Evolutionary conservation across 2,113 vertebrate genomes (phyloP).

Genomic region (Tupaia tana): DNA sequence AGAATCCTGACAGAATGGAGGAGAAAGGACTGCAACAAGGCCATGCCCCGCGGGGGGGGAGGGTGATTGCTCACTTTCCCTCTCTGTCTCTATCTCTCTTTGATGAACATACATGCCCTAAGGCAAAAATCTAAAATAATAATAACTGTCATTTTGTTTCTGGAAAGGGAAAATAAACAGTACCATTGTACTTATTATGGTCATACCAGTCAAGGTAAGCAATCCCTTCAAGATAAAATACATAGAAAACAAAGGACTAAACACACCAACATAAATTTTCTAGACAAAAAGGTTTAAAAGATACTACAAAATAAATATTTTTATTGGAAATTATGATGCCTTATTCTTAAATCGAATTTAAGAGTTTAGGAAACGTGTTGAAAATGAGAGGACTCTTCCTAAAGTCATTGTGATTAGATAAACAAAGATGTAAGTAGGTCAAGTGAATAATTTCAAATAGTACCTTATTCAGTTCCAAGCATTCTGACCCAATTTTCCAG

Average conservation of each 20-base stretch:
- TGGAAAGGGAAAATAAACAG: slow-evolving; percentile 42
- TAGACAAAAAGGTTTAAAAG: slow-evolving; percentile 5
- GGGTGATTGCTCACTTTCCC: too few relatives aligned
- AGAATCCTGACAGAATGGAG: too few relatives aligned
- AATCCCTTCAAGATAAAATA: background rate
- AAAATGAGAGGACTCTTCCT: background rate
- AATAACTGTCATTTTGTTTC: background rate
- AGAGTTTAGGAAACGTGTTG: background rate
- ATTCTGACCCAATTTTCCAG: background rate
- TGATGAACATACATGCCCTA: too few relatives aligned
- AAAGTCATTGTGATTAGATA: background rate
- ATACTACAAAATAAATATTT: background rate
- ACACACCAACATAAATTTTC: background rate
- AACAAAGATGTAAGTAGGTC: background rate
- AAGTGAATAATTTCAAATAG: background rate
- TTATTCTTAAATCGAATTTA: background rate
- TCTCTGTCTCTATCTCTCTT: too few relatives aligned
- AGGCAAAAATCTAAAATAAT: too few relatives aligned
- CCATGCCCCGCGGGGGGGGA: too few relatives aligned
- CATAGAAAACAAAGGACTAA: background rate
- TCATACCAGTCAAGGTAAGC: background rate
- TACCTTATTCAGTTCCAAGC: background rate
- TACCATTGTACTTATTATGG: background rate
- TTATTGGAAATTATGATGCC: background rate
- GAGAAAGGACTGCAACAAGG: too few relatives aligned